Conservation (phyloP, 2,888 invertebrate species). For the Teinopalpus imperialis region DNA sequence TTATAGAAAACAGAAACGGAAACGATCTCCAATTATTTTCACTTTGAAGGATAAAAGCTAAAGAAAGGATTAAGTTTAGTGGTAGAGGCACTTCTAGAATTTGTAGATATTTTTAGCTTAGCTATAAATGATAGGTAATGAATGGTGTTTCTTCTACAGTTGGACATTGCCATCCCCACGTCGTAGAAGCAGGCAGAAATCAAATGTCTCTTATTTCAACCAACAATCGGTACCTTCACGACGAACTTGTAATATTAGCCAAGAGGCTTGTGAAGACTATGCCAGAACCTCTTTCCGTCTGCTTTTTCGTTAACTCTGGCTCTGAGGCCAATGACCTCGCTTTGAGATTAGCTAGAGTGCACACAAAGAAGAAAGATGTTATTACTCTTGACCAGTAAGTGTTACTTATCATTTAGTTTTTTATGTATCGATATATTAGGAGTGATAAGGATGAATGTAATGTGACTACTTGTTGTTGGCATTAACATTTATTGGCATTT, state of each 20-base stretch:
- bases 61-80: too few relatives aligned
- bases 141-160: constrained; percentile 85
- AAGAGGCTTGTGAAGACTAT: constrained; percentile 90
- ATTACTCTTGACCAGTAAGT: constrained; percentile 98
- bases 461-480: constrained; percentile 17
- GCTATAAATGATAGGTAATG: too few relatives aligned
- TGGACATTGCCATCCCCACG: constrained; percentile 98
- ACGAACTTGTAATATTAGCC: constrained; percentile 96
- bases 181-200: constrained; percentile 93
- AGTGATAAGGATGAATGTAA: neutral
- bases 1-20: too few relatives aligned
- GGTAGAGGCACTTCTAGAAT: too few relatives aligned
- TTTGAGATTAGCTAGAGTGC: constrained; percentile 92
- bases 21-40: too few relatives aligned
- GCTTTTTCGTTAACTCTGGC: constrained; percentile 98
- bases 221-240: constrained; percentile 97
- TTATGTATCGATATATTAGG: neutral
- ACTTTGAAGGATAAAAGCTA: too few relatives aligned
- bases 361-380: constrained; percentile 94
- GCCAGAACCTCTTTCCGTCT: constrained; percentile 93
- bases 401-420: constrained; percentile 27
- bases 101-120: too few relatives aligned
- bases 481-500: too few relatives aligned
- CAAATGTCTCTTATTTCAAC: constrained; percentile 97
- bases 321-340: constrained; percentile 99